phyloP scores from a whole-genome alignment of 1,140 invertebrate species.

The Diachasmimorpha longicaudata region DNA sequence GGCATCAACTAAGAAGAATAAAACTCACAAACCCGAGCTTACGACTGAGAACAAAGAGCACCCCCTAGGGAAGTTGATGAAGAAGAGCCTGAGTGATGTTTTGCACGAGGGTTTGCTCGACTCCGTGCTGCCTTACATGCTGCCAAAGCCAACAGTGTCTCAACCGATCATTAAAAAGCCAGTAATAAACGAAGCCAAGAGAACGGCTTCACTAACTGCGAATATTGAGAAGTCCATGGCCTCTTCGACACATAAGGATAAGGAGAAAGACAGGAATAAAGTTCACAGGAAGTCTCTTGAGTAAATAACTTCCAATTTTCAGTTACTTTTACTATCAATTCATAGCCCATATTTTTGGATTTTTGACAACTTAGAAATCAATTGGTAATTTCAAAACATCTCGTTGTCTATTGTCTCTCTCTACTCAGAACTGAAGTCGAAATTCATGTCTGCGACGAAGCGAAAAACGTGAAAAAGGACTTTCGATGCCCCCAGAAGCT shows the following conservation, averaged over 20 bases:
- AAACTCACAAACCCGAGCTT: conserved; percentile 20
- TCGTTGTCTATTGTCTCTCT: too few species aligned
- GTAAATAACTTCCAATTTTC: conserved; percentile 40
- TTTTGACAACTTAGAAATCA: too few species aligned
- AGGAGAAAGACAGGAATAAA: conserved; percentile 50
- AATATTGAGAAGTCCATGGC: conserved; percentile 31
- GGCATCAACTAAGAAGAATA: conserved; percentile 16
- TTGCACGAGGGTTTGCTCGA: conserved; percentile 80
- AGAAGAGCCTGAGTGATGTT: conserved; percentile 67
- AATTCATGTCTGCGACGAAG: conserved; percentile 88
- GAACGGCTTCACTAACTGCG: conserved; percentile 49
- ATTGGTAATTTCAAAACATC: too few species aligned
- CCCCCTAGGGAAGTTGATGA: conserved; percentile 48
- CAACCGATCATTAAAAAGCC: conserved; percentile 66
- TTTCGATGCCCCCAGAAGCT: conserved; percentile 87
- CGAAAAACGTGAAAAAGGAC: conserved; percentile 84
- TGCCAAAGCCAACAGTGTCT: conserved; percentile 60
- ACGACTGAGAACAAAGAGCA: conserved; percentile 33
- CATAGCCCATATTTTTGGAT: too few species aligned
- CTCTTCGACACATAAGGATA: conserved; percentile 37
- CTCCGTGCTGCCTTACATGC: conserved; percentile 75
- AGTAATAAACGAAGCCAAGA: conserved; percentile 57
- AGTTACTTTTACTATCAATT: too few species aligned
- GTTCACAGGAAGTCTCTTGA: conserved; percentile 44
- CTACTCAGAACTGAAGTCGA: conserved; percentile 77